phyloP scores from a whole-genome alignment of 2,888 invertebrate genomes.

The Syritta pipiens region DNA sequence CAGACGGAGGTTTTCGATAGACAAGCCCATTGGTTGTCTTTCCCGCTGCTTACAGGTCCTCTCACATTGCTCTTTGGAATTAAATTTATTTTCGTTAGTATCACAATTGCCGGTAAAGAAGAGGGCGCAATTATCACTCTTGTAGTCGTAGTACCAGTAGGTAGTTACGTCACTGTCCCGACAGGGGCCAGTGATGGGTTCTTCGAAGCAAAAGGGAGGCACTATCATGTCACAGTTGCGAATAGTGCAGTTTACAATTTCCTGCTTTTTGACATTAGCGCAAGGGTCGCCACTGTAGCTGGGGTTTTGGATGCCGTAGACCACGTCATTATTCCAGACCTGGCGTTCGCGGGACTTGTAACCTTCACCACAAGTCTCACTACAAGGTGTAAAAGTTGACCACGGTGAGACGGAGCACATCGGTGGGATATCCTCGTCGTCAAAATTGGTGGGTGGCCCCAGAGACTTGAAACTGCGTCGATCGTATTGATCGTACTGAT shows the following conservation, averaged over 20 bases:
- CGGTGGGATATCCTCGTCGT: conserved; percentile 75
- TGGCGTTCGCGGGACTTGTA: conserved; percentile 81
- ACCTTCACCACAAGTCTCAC: conserved; percentile 89
- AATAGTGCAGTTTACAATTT: conserved; percentile 76
- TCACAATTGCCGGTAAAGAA: conserved; percentile 94
- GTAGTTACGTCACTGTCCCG: conserved; percentile 86
- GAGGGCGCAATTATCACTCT: conserved; percentile 86
- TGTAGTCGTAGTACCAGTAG: conserved; percentile 91
- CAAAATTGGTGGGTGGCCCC: background rate
- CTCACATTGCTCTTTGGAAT: conserved; percentile 85
- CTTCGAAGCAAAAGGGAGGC: conserved; percentile 75
- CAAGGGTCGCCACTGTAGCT: conserved; percentile 75
- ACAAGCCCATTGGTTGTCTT: conserved; percentile 71
- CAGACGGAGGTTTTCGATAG: conserved; percentile 71
- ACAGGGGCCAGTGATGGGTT: conserved; percentile 86
- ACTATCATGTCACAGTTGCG: conserved; percentile 75
- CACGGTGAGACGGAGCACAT: conserved; percentile 85
- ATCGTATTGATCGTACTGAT: conserved; percentile 27
- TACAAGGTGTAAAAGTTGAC: conserved; percentile 91
- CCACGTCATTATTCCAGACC: conserved; percentile 76
- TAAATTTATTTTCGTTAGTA: conserved; percentile 93
- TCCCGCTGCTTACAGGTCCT: conserved; percentile 81
- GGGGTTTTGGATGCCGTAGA: conserved; percentile 73
- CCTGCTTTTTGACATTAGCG: conserved; percentile 74
- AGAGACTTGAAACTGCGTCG: conserved; percentile 30